These are phyloP conservation scores for Vicugna pacos DNA, from an alignment of 2,113 vertebrate species.

Conservation along the genomic window DNA sequence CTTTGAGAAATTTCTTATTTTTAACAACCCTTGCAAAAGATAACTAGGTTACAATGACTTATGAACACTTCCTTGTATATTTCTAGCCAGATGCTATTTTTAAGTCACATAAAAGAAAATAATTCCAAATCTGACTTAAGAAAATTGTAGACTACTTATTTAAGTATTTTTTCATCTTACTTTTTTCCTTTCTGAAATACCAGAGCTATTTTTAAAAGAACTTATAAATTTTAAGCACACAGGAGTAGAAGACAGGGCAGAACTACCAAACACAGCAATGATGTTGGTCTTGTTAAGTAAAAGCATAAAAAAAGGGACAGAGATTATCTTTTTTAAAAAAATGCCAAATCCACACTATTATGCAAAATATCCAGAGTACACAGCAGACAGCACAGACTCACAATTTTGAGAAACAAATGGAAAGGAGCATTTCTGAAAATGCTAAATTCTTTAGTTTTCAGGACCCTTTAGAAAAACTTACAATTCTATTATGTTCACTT, in stretches of 20 bases:
- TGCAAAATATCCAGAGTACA: background rate
- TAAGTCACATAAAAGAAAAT: slow-evolving; percentile 29
- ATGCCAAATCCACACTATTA: background rate
- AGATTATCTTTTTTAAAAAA: slow-evolving; percentile 19
- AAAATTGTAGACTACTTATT: slow-evolving; percentile 44
- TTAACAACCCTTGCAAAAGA: slow-evolving; percentile 13
- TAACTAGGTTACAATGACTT: background rate
- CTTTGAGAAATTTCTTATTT: background rate
- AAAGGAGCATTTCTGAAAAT: slow-evolving; percentile 36
- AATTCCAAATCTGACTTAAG: slow-evolving; percentile 18
- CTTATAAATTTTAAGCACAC: background rate
- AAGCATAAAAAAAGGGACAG: background rate
- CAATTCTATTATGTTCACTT: slow-evolving; percentile 35
- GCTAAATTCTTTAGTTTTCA: slow-evolving; percentile 37
- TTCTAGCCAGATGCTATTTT: slow-evolving; percentile 22
- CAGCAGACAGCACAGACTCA: background rate
- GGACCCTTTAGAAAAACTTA: slow-evolving; percentile 3
- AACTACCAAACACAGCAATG: background rate
- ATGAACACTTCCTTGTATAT: background rate
- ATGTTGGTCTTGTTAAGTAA: background rate
- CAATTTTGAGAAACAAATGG: slow-evolving; percentile 27
- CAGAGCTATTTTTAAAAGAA: slow-evolving; percentile 30
- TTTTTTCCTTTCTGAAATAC: background rate
- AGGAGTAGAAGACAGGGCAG: slow-evolving; percentile 1
- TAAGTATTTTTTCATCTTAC: slow-evolving; percentile 15